Evolutionary conservation across 2,113 vertebrate species (phyloP).

Genomic region (Pyxicephalus adspersus): DNA sequence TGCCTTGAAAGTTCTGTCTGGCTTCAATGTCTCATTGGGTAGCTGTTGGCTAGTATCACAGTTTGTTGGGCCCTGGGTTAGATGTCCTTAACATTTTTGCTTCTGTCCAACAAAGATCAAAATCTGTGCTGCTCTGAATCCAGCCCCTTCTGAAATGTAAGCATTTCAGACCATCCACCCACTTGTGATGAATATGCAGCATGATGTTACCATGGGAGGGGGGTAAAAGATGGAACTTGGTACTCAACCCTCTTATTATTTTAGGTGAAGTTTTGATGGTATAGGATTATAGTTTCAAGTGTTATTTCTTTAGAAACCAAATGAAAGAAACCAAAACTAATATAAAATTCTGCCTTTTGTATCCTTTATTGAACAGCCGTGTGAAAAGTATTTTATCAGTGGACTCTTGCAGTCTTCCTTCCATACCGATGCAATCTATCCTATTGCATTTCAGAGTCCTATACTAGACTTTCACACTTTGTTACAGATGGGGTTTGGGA

Average conservation of each 20-base stretch:
- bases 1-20: too few relatives aligned
- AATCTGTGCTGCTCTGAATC: constrained; percentile 18
- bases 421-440: neutral
- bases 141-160: neutral
- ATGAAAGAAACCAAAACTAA: constrained; percentile 22
- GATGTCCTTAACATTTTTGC: neutral
- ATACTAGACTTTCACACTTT: neutral
- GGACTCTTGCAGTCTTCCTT: neutral
- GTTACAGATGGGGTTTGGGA: neutral
- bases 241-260: neutral
- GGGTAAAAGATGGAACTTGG: neutral
- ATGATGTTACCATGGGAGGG: neutral
- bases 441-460: neutral
- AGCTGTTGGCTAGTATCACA: too few relatives aligned
- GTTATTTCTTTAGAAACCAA: constrained; percentile 24
- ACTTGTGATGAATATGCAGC: constrained; percentile 15
- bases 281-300: constrained; percentile 10
- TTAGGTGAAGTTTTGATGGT: constrained; percentile 18
- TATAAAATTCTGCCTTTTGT: neutral
- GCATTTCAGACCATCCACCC: too few relatives aligned
- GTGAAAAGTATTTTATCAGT: neutral
- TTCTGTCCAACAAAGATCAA: constrained; percentile 1
- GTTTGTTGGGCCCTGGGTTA: neutral
- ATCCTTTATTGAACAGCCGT: neutral
- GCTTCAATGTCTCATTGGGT: too few relatives aligned